A percentile compares a stretch with the other conserved stretches of the same genome.
Conservation (phyloP, 2,113 vertebrate species). For the Pterocles burchelli region DNA sequence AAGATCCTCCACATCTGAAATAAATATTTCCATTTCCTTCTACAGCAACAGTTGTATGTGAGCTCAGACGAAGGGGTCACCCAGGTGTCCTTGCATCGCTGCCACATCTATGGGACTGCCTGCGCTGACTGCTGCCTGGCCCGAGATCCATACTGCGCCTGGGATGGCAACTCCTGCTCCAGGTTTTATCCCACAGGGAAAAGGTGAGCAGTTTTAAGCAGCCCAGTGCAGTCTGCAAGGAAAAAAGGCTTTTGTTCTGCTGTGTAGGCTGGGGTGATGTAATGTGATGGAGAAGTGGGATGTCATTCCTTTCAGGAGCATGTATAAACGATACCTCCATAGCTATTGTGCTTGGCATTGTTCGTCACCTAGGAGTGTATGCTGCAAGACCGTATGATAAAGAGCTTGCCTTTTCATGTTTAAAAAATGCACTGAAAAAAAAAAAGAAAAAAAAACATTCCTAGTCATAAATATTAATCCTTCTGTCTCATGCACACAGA, state of each 20-base stretch:
- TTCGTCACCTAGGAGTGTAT: neutral
- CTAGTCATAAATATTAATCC: slow-evolving; percentile 28
- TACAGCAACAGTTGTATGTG: slow-evolving; percentile 95
- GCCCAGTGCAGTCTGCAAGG: neutral
- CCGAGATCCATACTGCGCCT: slow-evolving; percentile 95
- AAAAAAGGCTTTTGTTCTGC: neutral
- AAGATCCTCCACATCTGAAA: slow-evolving; percentile 25
- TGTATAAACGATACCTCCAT: neutral
- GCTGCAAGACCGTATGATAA: neutral
- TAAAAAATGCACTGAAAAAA: neutral
- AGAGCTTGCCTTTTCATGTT: neutral
- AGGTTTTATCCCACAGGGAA: slow-evolving; percentile 95
- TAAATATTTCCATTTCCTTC: slow-evolving; percentile 23
- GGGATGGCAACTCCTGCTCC: slow-evolving; percentile 96
- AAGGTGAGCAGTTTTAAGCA: slow-evolving; percentile 74
- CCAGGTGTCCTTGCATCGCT: slow-evolving; percentile 94
- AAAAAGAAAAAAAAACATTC: neutral
- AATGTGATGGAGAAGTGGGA: neutral
- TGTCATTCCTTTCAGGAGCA: neutral
- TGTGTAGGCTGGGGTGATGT: neutral
- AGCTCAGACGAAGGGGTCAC: slow-evolving; percentile 93
- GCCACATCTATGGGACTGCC: slow-evolving; percentile 91
- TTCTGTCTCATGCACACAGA: neutral
- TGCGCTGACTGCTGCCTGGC: slow-evolving; percentile 98
- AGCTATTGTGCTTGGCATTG: neutral